These are phyloP conservation scores for Brachionus asplanchnoidis DNA, from an alignment of 1,140 invertebrate genomes.

Conservation along the genomic window DNA sequence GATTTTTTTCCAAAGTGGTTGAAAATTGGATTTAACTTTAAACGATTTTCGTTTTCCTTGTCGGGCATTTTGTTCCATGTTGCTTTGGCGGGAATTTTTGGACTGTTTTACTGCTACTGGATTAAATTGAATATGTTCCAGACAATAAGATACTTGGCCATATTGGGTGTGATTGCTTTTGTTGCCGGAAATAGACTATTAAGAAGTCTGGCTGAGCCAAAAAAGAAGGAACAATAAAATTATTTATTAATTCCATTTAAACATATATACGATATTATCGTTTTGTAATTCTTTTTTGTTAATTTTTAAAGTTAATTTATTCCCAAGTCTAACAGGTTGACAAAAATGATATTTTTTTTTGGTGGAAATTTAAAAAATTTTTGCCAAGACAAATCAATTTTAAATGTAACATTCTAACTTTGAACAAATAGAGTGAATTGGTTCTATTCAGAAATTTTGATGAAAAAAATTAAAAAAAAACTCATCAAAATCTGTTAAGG, in stretches of 20 bases:
- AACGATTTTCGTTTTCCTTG: constrained; percentile 71
- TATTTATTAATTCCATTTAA: background rate
- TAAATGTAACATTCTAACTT: background rate
- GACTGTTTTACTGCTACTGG: constrained; percentile 83
- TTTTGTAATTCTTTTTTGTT: constrained; percentile 18
- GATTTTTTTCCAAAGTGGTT: constrained; percentile 65
- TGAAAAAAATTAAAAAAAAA: background rate
- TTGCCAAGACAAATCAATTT: background rate
- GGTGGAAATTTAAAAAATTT: background rate
- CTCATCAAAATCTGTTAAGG: background rate
- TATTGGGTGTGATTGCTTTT: constrained; percentile 78
- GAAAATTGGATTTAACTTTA: constrained; percentile 80
- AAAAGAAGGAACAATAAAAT: constrained; percentile 39
- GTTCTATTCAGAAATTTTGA: background rate
- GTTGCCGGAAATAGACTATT: constrained; percentile 78
- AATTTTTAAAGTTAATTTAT: background rate
- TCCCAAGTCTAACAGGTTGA: background rate
- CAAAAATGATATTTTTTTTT: background rate
- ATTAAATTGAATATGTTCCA: constrained; percentile 87
- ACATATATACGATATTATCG: background rate
- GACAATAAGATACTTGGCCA: constrained; percentile 80
- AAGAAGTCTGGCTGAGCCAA: background rate
- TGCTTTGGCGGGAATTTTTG: constrained; percentile 74
- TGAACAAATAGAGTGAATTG: background rate
- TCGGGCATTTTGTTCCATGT: constrained; percentile 80